Evolutionary conservation across 2,888 invertebrate species (phyloP).

Genomic region (Eilema griseolum): DNA sequence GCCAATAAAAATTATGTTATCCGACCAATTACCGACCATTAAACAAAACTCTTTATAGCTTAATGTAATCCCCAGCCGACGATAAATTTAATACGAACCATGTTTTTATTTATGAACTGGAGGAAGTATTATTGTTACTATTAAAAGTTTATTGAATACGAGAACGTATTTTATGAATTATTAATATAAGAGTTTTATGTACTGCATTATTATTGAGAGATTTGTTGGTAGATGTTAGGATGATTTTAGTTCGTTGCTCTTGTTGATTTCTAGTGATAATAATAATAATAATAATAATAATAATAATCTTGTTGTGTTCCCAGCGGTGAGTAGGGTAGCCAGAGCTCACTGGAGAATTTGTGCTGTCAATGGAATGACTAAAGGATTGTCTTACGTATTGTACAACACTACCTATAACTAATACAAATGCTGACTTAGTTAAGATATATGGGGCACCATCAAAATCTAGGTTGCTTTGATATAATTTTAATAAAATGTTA

Average conservation of each 20-base stretch:
- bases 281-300: not conserved
- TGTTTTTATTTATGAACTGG: constrained; percentile 60
- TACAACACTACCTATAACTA: not conserved
- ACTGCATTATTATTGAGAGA: constrained; percentile 33
- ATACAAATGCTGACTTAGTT: too few relatives aligned
- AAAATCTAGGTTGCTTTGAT: not conserved
- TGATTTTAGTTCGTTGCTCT: constrained; percentile 1
- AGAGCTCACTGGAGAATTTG: too few relatives aligned
- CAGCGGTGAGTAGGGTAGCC: too few relatives aligned
- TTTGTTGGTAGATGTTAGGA: constrained; percentile 9
- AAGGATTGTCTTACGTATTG: too few relatives aligned
- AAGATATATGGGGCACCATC: too few relatives aligned
- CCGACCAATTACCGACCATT: constrained; percentile 79
- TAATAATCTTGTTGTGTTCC: too few relatives aligned
- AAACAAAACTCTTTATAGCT: constrained; percentile 78
- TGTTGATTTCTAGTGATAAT: not conserved
- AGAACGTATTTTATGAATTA: constrained; percentile 44
- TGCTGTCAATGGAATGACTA: too few relatives aligned
- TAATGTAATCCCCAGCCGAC: constrained; percentile 65
- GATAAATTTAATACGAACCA: constrained; percentile 59
- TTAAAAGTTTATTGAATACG: constrained; percentile 49
- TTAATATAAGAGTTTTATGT: constrained; percentile 32
- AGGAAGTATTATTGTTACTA: constrained; percentile 50
- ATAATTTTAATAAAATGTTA: not conserved
- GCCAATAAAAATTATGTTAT: constrained; percentile 82